A percentile compares a stretch with the other conserved stretches of the same genome.
Evolutionary conservation across 2,797 vertebrate genomes (phyloP).

Genomic region (Sciurus carolinensis): DNA sequence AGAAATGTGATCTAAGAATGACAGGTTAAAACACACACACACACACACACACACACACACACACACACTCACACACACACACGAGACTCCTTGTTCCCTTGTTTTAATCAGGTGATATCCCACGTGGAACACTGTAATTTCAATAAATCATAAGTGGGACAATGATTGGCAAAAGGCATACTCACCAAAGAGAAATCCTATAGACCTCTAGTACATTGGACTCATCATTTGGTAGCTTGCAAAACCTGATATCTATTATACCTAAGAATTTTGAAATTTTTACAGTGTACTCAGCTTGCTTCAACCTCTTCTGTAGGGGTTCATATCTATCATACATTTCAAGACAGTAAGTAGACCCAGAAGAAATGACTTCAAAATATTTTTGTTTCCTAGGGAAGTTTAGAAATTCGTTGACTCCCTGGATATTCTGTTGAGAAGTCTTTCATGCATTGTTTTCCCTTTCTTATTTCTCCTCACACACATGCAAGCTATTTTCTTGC

Average conservation of each 20-base stretch:
- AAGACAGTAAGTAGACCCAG: slow-evolving; percentile 60
- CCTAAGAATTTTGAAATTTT: slow-evolving; percentile 55
- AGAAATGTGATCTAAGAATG: slow-evolving; percentile 42
- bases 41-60: too few species aligned
- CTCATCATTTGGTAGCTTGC: neutral
- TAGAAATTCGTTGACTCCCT: slow-evolving; percentile 67
- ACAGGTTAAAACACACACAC: neutral
- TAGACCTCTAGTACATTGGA: neutral
- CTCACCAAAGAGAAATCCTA: neutral
- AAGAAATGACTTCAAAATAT: slow-evolving; percentile 77
- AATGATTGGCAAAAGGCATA: neutral
- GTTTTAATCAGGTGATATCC: neutral
- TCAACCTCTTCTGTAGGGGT: slow-evolving; percentile 36
- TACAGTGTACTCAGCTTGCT: slow-evolving; percentile 30
- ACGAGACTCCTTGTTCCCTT: neutral
- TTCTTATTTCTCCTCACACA: slow-evolving; percentile 60
- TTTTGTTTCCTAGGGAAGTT: slow-evolving; percentile 73
- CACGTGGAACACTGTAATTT: neutral
- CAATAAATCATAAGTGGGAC: neutral
- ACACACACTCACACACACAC: neutral
- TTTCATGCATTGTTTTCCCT: slow-evolving; percentile 72
- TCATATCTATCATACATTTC: slow-evolving; percentile 63
- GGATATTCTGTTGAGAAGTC: slow-evolving; percentile 65
- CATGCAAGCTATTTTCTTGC: slow-evolving; percentile 67
- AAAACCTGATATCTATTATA: slow-evolving; percentile 64